Base-by-base conservation (phyloP, 2,113 vertebrate species). In the Oncorhynchus clarkii region DNA sequence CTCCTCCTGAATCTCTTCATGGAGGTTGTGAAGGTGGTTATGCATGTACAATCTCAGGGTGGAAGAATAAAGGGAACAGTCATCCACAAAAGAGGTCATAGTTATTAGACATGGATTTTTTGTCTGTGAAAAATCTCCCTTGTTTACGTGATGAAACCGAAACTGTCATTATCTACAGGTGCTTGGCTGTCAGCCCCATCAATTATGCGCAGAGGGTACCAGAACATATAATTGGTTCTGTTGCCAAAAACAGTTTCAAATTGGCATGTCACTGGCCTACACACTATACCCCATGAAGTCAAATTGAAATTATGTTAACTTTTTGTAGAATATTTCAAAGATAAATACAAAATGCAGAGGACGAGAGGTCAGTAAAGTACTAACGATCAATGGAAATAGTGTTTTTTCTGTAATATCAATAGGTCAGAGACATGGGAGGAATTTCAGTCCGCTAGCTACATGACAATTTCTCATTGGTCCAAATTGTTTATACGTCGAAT, bases 161-260 rank as follows among this genome's bases (percentile, higher is more conserved):
- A 86, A 81, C 31, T 69, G 81, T 68, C 27, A 8, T 71, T 67
- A 71, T 75, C 70, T 82, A 54, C 70, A 78, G 82, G 77, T 86
- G 59, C 26, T 51, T 13, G 71, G 76, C 59, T 59, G 27, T 73
- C 27, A 60, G 29, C 66, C 68, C 66, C 72, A 34, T 73, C 14
- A 39, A 31, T 13, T 31, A 27, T 75, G 59, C 5, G 29, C 54
- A 77, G 59, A 60, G 2, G 8, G 65, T 11, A 72, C 66, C 68
- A 39, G 13, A 49, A 82, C 81, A 73, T 66, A 65, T 71, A 60
- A 57, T 57, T 70, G 31, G 22, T 70, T 59, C 0, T 9, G 60
- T 34, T 75, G 68, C 74, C 77, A 59, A 75, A 45, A 68, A 45
- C 62, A 18, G 14, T 54, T 77, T 54, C 22, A 27, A 54, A 72